These are phyloP conservation scores for Elaphurus davidianus DNA, from an alignment of 2,113 vertebrate genomes.

Conservation along the genomic window DNA sequence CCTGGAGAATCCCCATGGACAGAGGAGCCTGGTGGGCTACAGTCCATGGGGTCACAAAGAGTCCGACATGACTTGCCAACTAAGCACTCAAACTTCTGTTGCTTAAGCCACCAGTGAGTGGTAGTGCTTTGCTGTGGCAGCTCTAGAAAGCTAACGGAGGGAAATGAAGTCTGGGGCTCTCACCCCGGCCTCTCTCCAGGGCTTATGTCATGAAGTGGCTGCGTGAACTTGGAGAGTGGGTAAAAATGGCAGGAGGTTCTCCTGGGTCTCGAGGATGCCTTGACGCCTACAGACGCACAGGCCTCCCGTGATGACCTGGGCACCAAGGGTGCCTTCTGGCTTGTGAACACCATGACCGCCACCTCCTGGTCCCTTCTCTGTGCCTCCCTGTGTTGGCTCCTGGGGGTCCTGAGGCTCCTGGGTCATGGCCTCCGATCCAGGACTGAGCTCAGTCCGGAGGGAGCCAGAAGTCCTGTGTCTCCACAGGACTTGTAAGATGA, in stretches of 20 bases:
- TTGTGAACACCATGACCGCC: not conserved
- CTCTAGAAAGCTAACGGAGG: not conserved
- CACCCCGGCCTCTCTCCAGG: not conserved
- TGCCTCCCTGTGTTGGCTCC: not conserved
- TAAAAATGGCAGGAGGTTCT: not conserved
- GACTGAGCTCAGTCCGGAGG: not conserved
- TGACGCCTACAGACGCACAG: not conserved
- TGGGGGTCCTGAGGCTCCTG: not conserved
- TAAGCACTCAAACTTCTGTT: not conserved
- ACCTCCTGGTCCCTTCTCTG: not conserved
- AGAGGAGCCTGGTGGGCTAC: not conserved
- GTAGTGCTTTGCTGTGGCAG: no score
- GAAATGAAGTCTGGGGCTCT: not conserved
- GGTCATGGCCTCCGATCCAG: not conserved
- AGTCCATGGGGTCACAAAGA: not conserved
- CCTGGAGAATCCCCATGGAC: not conserved
- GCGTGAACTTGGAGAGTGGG: not conserved
- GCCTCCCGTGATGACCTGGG: not conserved
- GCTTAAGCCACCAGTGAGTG: no score
- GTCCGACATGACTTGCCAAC: not conserved
- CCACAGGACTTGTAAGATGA: not conserved
- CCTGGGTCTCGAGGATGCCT: not conserved
- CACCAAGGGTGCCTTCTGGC: not conserved
- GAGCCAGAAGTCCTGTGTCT: not conserved
- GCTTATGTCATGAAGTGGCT: rapidly evolving